Evolutionary conservation across 2,797 vertebrate genomes (phyloP).

Genomic region (Hyperoplus lanceolatus): DNA sequence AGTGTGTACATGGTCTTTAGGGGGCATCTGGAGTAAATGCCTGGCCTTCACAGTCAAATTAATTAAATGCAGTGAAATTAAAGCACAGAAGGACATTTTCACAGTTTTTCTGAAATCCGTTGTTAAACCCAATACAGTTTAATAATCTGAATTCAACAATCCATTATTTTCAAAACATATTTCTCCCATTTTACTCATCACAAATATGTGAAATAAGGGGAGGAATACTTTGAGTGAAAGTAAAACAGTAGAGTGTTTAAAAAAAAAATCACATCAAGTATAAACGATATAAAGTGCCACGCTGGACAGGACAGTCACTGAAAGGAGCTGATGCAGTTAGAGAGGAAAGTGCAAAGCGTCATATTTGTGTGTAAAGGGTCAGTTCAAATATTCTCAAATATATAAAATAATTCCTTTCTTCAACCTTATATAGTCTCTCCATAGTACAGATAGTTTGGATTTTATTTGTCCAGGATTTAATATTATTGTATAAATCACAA

Average conservation of each 20-base stretch:
- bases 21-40: background rate
- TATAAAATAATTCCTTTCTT: background rate
- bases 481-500: background rate
- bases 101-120: too few relatives aligned
- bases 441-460: background rate
- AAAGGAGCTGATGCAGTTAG: background rate
- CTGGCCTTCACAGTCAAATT: background rate
- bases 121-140: background rate
- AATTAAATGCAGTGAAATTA: background rate
- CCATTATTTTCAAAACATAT: background rate
- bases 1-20: background rate
- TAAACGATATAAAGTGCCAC: constrained; percentile 21
- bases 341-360: constrained; percentile 32
- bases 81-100: background rate
- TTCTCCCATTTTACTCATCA: background rate
- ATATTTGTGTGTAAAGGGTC: constrained; percentile 19
- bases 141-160: background rate
- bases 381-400: background rate
- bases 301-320: background rate
- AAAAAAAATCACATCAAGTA: background rate
- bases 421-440: background rate
- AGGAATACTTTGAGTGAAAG: background rate
- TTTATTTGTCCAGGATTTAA: background rate
- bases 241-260: background rate
- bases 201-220: background rate